A percentile compares a stretch with the other conserved stretches of the same genome.
phyloP scores from a whole-genome alignment of 2,113 vertebrate species.

The Aspiorhynchus laticeps region DNA sequence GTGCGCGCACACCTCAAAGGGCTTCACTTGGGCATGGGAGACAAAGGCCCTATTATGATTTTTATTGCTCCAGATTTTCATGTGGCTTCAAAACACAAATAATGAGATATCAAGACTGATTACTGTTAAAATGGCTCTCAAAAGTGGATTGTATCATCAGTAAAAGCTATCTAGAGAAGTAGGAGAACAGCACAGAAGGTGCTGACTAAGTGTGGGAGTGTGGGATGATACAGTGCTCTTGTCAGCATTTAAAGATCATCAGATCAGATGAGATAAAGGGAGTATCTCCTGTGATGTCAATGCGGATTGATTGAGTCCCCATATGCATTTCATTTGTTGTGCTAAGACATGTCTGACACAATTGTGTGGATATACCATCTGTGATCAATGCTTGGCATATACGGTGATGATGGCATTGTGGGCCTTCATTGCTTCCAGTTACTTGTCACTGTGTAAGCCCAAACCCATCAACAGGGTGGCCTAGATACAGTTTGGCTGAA shows the following conservation, averaged over 20 bases:
- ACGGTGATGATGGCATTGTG: slow-evolving; percentile 19
- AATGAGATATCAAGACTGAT: slow-evolving; percentile 26
- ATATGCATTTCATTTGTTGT: slow-evolving; percentile 49
- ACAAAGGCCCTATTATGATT: slow-evolving; percentile 4
- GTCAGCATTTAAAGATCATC: slow-evolving; percentile 20
- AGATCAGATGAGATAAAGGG: slow-evolving; percentile 28
- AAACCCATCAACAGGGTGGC: slow-evolving; percentile 25
- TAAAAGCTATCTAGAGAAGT: background rate
- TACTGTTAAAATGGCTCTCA: background rate
- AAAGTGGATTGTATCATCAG: slow-evolving; percentile 4
- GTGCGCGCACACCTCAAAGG: background rate
- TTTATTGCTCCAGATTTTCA: slow-evolving; percentile 5
- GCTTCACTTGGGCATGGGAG: background rate
- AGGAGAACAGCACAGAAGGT: background rate
- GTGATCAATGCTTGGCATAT: slow-evolving; percentile 42
- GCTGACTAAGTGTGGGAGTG: slow-evolving; percentile 14
- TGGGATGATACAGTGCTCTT: background rate
- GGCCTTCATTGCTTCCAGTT: slow-evolving; percentile 23
- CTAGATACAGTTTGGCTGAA: background rate
- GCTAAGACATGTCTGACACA: background rate
- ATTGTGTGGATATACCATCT: slow-evolving; percentile 43
- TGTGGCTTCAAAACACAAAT: slow-evolving; percentile 52
- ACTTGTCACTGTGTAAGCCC: slow-evolving; percentile 13
- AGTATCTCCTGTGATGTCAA: slow-evolving; percentile 16
- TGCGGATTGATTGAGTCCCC: background rate